Percentiles rank a stretch among this genome's conserved stretches.
Conservation (phyloP, 1,140 invertebrate species). For the Drosophila lowei region DNA sequence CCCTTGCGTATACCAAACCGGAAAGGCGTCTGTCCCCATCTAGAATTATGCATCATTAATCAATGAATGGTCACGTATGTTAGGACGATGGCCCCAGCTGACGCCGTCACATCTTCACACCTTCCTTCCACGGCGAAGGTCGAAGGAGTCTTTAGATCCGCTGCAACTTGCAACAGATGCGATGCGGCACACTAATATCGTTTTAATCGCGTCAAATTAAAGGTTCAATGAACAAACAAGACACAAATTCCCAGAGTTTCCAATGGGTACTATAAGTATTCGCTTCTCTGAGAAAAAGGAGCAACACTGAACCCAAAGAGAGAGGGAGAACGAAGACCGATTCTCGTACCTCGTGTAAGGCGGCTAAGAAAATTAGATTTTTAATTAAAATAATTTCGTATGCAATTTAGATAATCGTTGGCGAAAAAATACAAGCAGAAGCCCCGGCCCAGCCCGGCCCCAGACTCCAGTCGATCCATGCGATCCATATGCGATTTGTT, state of each 20-base stretch:
- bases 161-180: slow-evolving; percentile 63
- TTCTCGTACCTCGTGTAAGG: slow-evolving; percentile 6
- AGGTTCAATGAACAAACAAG: slow-evolving; percentile 65
- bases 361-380: slow-evolving; percentile 80
- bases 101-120: slow-evolving; percentile 71
- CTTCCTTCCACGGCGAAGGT: slow-evolving; percentile 51
- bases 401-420: slow-evolving; percentile 83
- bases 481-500: slow-evolving; percentile 78
- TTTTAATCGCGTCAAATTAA: slow-evolving; percentile 80
- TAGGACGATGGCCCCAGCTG: slow-evolving; percentile 58
- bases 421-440: slow-evolving; percentile 38
- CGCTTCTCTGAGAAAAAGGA: slow-evolving; percentile 7
- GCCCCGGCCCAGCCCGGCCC: slow-evolving; percentile 17
- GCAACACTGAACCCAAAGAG: neutral
- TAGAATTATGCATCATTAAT: slow-evolving; percentile 75
- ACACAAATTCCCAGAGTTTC: slow-evolving; percentile 41
- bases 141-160: slow-evolving; percentile 24
- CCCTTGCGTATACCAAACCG: slow-evolving; percentile 41
- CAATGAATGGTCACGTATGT: slow-evolving; percentile 64
- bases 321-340: neutral
- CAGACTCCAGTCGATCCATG: slow-evolving; percentile 21
- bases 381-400: slow-evolving; percentile 83
- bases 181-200: slow-evolving; percentile 62
- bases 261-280: slow-evolving; percentile 28
- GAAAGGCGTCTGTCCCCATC: slow-evolving; percentile 54